phyloP scores from a whole-genome alignment of 1,140 invertebrate genomes.

The Hormaphis cornu region DNA sequence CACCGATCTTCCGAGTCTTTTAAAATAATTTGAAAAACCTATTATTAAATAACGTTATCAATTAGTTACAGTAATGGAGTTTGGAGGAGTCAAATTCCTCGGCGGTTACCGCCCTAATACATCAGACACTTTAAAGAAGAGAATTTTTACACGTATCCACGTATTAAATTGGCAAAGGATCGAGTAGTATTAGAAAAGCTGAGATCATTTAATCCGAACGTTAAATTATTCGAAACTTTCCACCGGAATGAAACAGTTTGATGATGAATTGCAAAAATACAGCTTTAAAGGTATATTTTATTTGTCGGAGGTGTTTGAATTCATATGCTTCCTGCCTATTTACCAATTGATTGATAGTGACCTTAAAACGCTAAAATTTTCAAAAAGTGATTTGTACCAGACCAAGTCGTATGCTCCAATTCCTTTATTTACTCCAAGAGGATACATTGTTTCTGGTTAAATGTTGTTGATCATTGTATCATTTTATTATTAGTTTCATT shows the following conservation, averaged over 20 bases:
- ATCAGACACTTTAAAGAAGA: neutral
- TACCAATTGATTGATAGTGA: neutral
- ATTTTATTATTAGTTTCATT: slow-evolving; percentile 9
- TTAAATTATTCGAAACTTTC: neutral
- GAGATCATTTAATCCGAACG: neutral
- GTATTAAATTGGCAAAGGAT: neutral
- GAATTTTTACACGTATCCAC: neutral
- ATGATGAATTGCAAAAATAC: neutral
- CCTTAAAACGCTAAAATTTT: neutral
- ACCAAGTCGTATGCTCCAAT: neutral
- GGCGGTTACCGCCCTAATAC: neutral
- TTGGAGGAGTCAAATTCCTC: neutral
- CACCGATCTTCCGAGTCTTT: too few relatives aligned
- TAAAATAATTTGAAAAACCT: too few relatives aligned
- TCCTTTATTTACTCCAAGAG: neutral
- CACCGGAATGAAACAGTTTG: neutral
- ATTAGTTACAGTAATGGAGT: neutral
- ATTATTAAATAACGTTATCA: too few relatives aligned
- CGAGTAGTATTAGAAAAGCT: neutral
- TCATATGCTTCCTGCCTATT: neutral
- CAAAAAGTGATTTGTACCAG: neutral
- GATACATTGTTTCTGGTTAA: neutral
- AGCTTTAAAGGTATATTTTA: neutral
- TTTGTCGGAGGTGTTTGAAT: neutral
- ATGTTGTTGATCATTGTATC: slow-evolving; percentile 6